Base-by-base conservation (phyloP, 2,113 vertebrate genomes). In the Osmerus mordax region DNA sequence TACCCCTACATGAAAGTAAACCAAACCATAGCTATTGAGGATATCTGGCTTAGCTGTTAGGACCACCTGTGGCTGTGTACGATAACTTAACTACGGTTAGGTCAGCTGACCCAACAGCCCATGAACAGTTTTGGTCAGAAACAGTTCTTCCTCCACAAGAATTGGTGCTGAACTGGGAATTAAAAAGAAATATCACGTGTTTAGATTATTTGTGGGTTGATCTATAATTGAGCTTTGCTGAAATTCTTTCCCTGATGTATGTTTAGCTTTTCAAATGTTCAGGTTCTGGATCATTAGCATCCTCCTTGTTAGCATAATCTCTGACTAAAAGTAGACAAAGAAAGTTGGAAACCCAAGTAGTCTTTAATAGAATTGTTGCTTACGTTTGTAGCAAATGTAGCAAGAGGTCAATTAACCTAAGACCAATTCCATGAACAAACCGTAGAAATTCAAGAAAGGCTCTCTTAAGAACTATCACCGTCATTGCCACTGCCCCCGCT, bases 381-480 rank as follows among this genome's bases (percentile, higher is more conserved):
- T 65, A 54, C 36, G n/a, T 62, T 63, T 69, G 36, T 67, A 78
- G 74, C 71, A 72, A 70, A 72, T 55, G 71, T 63, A 70, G 67
- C 61, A 81, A 73, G 56, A 52, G 70, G 51, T 63, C 53, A 36
- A 74, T 11, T 55, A 71, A 55, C 67, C 32, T 36, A 6, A 59
- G 25, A 29, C 16, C 55, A 29, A 18, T 23, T 21, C 32, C n/a
- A 67, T 58, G 72, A 73, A 67, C 63, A 62, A 32, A 73, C 77
- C 72, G 68, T 74, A 81, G 71, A 75, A 71, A 81, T 79, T 59
- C 67, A 47, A 60, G 70, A 59, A 75, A 79, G 19, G 63, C 56
- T 54, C 69, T 77, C 61, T 75, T 23, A 74, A 74, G 59, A 73
- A 54, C n/a, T 18, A 54, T 18, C 53, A 54, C 53, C 53, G 5